phyloP scores from a whole-genome alignment of 1,140 invertebrate species.

The Trachymyrmex cornetzi region DNA sequence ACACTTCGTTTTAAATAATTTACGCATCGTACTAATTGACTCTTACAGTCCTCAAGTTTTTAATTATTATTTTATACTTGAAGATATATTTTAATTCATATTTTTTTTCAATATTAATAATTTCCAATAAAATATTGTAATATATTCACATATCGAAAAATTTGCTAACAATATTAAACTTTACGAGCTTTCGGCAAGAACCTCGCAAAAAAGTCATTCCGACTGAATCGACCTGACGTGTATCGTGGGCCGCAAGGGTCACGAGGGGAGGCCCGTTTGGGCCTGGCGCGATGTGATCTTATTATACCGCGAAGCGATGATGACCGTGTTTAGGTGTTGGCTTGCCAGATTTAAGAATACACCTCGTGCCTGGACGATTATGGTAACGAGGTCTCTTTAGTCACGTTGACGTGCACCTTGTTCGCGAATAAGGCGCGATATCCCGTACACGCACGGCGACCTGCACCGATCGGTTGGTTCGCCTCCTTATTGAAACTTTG shows the following conservation, averaged over 20 bases:
- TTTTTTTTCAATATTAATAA: not conserved
- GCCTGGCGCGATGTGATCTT: constrained; percentile 80
- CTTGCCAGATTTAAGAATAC: constrained; percentile 84
- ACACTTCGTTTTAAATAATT: too few relatives aligned
- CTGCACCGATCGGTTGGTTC: constrained; percentile 41
- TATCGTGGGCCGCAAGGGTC: constrained; percentile 73
- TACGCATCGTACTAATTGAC: too few relatives aligned
- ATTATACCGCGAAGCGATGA: constrained; percentile 81
- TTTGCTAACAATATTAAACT: not conserved
- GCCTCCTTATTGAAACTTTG: constrained; percentile 73
- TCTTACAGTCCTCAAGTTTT: too few relatives aligned
- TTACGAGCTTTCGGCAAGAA: constrained; percentile 1
- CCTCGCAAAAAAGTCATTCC: constrained; percentile 29
- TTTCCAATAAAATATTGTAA: constrained; percentile 2
- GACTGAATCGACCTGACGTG: constrained; percentile 59
- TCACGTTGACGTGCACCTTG: constrained; percentile 79
- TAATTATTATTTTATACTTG: too few relatives aligned
- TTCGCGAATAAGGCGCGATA: constrained; percentile 66
- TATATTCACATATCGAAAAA: not conserved
- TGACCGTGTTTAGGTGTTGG: constrained; percentile 83
- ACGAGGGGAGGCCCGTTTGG: constrained; percentile 72
- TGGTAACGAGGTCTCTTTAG: constrained; percentile 82
- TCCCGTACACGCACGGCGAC: constrained; percentile 21
- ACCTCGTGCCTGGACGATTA: constrained; percentile 78
- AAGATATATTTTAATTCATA: too few relatives aligned